These are phyloP conservation scores for Micrastur ruficollis DNA, from an alignment of 2,797 vertebrate species.

Conservation along the genomic window DNA sequence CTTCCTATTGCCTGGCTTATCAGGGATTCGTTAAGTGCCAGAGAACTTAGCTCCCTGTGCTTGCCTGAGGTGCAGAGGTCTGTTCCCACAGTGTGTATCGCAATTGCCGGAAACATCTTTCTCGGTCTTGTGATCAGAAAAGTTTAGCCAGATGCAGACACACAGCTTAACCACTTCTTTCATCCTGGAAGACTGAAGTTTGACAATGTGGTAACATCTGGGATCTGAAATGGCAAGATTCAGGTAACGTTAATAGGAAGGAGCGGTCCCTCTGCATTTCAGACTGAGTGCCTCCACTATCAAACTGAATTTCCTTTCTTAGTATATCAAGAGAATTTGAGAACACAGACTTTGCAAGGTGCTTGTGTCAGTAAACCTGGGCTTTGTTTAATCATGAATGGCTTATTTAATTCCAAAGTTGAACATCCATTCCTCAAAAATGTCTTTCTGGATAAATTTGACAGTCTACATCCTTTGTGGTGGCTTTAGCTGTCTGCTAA, in stretches of 20 bases:
- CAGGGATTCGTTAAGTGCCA: neutral
- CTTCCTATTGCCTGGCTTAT: neutral
- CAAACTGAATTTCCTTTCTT: neutral
- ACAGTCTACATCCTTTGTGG: neutral
- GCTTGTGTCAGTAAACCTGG: neutral
- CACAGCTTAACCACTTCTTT: neutral
- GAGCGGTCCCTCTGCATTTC: neutral
- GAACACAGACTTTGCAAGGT: neutral
- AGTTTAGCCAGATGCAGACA: neutral
- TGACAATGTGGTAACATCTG: neutral
- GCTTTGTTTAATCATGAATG: neutral
- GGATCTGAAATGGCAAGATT: neutral
- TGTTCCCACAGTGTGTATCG: fast-evolving
- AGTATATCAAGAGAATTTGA: neutral
- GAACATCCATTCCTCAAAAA: neutral
- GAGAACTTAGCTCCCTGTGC: neutral
- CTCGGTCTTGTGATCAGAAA: neutral
- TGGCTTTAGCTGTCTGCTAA: neutral
- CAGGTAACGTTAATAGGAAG: neutral
- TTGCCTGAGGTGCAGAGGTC: neutral
- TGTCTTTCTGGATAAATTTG: neutral
- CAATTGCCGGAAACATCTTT: neutral
- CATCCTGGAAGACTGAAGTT: neutral
- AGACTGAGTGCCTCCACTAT: neutral
- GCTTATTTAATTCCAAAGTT: neutral